Conservation (phyloP, 2,888 invertebrate genomes). For the Mesoligia furuncula region DNA sequence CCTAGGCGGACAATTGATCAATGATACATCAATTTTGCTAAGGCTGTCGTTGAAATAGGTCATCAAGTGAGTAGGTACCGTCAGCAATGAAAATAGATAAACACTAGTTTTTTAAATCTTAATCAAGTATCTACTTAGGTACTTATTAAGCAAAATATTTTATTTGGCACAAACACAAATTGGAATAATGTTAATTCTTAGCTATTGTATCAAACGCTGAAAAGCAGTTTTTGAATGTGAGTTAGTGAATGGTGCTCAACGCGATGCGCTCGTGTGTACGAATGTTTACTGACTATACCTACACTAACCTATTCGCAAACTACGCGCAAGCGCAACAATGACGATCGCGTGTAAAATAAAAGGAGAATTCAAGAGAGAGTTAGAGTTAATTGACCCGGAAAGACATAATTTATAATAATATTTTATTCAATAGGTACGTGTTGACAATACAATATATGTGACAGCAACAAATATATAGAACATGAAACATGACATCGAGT, state of each 20-base stretch:
- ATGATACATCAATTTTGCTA: not conserved
- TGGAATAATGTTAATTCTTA: not conserved
- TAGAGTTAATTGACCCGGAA: no score
- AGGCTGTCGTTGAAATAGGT: not conserved
- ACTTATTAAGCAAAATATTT: not conserved
- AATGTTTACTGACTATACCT: not conserved
- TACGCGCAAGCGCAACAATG: not conserved
- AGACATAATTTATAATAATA: no score
- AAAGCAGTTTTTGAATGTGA: no score
- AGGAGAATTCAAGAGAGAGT: no score
- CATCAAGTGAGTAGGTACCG: not conserved
- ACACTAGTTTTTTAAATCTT: not conserved
- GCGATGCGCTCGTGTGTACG: no score
- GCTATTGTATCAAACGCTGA: not conserved
- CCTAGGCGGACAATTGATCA: not conserved
- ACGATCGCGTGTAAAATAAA: not conserved
- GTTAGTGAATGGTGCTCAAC: no score
- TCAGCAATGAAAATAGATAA: not conserved
- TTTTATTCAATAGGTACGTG: no score
- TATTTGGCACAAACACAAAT: not conserved
- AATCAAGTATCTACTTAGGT: not conserved
- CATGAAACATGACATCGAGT: no score
- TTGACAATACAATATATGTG: no score
- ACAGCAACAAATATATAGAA: no score
- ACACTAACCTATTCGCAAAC: not conserved